Evolutionary conservation across 2,888 invertebrate species (phyloP).

Genomic region (Sturmia bella): DNA sequence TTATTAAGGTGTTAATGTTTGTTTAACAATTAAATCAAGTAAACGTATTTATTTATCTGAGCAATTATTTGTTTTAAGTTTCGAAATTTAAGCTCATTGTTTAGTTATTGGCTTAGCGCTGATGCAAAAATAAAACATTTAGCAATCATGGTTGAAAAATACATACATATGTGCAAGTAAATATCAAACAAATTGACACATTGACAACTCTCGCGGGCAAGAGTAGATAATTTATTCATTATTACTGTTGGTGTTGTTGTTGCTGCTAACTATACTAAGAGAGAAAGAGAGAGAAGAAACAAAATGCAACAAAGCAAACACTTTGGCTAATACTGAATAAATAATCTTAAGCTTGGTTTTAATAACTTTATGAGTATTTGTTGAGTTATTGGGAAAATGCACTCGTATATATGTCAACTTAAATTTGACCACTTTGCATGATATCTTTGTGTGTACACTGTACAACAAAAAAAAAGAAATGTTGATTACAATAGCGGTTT

Average conservation of each 20-base stretch:
- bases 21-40: constrained; percentile 19
- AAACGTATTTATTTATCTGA: not conserved
- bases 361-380: constrained; percentile 26
- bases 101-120: not conserved
- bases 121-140: not conserved
- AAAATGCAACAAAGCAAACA: constrained; percentile 14
- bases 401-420: not conserved
- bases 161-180: constrained; percentile 12
- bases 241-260: too few relatives aligned
- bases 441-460: not conserved
- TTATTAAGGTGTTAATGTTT: constrained; percentile 6
- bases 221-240: constrained; percentile 20
- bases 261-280: too few relatives aligned
- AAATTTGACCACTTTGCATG: constrained; percentile 25
- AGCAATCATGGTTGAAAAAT: not conserved
- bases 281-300: not conserved
- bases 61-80: not conserved
- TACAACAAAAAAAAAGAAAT: too few relatives aligned
- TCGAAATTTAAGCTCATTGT: not conserved
- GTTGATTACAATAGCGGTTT: too few relatives aligned
- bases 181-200: constrained; percentile 27
- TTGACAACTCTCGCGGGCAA: constrained; percentile 16
- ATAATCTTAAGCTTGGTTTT: constrained; percentile 18
- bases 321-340: constrained; percentile 3
- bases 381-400: constrained; percentile 9